phyloP scores from a whole-genome alignment of 2,888 invertebrate genomes.

The Nemotelus pantherinus region DNA sequence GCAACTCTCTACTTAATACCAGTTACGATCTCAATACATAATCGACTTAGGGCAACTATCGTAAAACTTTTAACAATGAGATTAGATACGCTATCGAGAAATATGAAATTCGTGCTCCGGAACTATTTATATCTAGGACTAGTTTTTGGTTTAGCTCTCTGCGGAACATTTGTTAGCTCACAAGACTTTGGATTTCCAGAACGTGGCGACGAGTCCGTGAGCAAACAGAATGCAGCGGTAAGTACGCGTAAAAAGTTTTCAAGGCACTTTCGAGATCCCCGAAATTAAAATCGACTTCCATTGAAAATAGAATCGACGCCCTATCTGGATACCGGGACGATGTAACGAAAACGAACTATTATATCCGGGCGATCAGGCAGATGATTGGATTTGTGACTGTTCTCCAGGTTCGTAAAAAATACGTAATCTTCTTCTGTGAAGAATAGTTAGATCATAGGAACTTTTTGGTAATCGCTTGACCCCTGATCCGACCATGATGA shows the following conservation, averaged over 20 bases:
- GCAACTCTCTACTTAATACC: background rate
- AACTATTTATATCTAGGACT: background rate
- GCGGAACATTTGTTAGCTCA: background rate
- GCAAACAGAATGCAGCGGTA: conserved; percentile 59
- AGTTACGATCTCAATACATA: background rate
- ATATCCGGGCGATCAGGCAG: conserved; percentile 73
- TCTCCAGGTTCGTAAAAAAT: conserved; percentile 57
- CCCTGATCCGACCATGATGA: too few species aligned
- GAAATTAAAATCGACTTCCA: background rate
- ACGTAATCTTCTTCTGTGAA: background rate
- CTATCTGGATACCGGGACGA: conserved; percentile 69
- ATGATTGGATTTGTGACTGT: conserved; percentile 72
- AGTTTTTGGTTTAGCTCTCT: background rate
- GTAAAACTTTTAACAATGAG: background rate
- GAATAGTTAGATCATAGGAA: too few species aligned
- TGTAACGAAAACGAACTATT: conserved; percentile 73
- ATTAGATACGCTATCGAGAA: too few species aligned
- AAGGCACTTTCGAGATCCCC: background rate
- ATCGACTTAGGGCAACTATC: background rate
- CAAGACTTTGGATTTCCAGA: conserved; percentile 55
- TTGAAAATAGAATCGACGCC: conserved; percentile 65
- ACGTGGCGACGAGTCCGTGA: conserved; percentile 56
- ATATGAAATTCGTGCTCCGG: background rate
- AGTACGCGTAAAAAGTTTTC: conserved; percentile 48
- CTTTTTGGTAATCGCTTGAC: too few species aligned